Evolutionary conservation across 2,797 vertebrate genomes (phyloP), one percentile per base, ranked within the genome.

Genomic region (Chloroceryle inda): DNA sequence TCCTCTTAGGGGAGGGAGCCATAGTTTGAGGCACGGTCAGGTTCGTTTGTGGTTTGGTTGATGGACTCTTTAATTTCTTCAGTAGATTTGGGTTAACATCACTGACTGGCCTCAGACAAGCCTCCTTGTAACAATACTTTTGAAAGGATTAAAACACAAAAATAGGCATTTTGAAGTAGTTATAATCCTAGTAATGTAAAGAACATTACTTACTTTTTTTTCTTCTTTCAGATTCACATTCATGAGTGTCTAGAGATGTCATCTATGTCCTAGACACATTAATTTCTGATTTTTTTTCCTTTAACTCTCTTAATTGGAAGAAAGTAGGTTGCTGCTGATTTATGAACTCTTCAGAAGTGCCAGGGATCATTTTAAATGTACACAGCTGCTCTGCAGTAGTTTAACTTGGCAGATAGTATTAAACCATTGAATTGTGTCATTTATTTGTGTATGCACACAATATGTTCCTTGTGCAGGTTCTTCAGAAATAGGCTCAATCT

Each of bases 341-440:
- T 98, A 98, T 98, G 97, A 96, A 95, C 90, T 94, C 90, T 95
- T 97, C 89, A 90, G 91, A 95, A 96, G 97, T 98, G 98, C 98
- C 97, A 98, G 96, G 95, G 97, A 97, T 98, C 98, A 97, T 96
- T 98, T 98, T 97, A 98, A 98, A 98, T 97, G 97, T 97, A 97
- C 97, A 97, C 98, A 98, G 98, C 98, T 98, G 98, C 96, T 98
- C 97, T 19, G 89, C 96, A 94, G 95, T 95, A 97, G 98, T 98
- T 98, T 98, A 97, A 97, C 98, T 98, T 98, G 98, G 98, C 98
- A 98, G 98, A 98, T 98, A 98, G 97, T 64, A 96, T 97, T 96
- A 97, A 97, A 97, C 97, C 94, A 96, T 98, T 96, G 97, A 97
- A 94, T 98, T 98, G 98, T 98, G 98, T 98, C 98, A 98, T 98